Conservation (phyloP, 1,140 invertebrate genomes). For the Aphidius ervi region DNA sequence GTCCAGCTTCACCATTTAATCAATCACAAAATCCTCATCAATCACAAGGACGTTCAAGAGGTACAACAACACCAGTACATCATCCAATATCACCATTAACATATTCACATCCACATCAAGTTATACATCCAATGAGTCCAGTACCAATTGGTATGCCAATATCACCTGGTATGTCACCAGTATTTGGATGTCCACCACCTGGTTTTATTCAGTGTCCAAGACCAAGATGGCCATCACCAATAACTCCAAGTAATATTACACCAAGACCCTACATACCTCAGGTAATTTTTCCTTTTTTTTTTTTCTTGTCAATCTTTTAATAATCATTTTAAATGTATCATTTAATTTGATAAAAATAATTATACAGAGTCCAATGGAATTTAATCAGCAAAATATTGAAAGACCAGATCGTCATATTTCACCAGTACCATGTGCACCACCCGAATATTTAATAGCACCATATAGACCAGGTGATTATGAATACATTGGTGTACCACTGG, state of each 20-base stretch:
- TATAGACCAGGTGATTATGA: constrained; percentile 59
- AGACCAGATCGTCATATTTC: constrained; percentile 32
- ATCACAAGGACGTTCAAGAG: constrained; percentile 24
- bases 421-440: constrained; percentile 57
- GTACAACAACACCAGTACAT: constrained; percentile 35
- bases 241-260: constrained; percentile 44
- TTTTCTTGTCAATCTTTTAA: constrained; percentile 14
- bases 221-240: constrained; percentile 59
- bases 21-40: constrained; percentile 26
- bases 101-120: constrained; percentile 28
- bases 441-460: constrained; percentile 63
- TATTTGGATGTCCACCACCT: constrained; percentile 42
- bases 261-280: constrained; percentile 49
- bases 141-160: constrained; percentile 48
- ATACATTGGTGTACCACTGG: constrained; percentile 65
- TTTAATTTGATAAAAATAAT: constrained; percentile 23
- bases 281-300: constrained; percentile 29
- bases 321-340: constrained; percentile 2
- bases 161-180: constrained; percentile 47
- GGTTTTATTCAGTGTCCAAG: constrained; percentile 58
- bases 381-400: constrained; percentile 29
- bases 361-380: constrained; percentile 36
- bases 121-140: constrained; percentile 48
- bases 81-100: constrained; percentile 40
- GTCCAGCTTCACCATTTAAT: constrained; percentile 36